Evolutionary conservation across 2,797 vertebrate genomes (phyloP), one percentile per base, ranked within the genome.

Genomic region (Hylomyscus alleni): DNA sequence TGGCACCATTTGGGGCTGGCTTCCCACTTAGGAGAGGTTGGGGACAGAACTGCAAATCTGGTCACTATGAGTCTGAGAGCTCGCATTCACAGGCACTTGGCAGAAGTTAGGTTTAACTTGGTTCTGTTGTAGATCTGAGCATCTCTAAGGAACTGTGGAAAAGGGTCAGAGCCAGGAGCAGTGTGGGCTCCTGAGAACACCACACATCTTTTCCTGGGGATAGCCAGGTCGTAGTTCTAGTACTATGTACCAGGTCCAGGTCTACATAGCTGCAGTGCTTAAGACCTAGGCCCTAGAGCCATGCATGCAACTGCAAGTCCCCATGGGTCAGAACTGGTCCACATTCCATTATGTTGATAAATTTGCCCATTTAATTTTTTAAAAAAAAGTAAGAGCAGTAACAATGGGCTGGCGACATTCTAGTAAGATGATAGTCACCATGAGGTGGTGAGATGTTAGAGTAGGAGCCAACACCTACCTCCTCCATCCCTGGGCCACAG

Each of bases 71-170:
- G 89, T 14, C 40, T 88, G 69, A 37, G 60, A 88, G n/a, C 77
- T 91, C 78, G 31, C 31, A 56, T 91, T 77, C 58, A 87, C 26
- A 14, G 69, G 52, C 29, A 81, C 22, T 67, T 44, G 58, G n/a
- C 89, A 76, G 73, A 44, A 87, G 40, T 17, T 91, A 72, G 56
- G 19, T 56, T 91, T 88, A 84, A 29, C 76, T 80, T 90, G 93
- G 56, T 40, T 94, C 56, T 67, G 12, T 40, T 83, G 58, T 10
- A 91, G 24, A 91, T 89, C 44, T 7, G 3, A 50, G 15, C 47
- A 82, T 77, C 62, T 91, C 44, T 85, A 85, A 85, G 58, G 60
- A 20, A 31, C 60, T 24, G n/a, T n/a, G n/a, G 73, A 7, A 47
- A 24, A 62, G 20, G 67, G 65, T 76, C 58, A 62, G 56, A 73